phyloP scores from a whole-genome alignment of 1,140 invertebrate genomes.

The Platorchestia sp. region DNA sequence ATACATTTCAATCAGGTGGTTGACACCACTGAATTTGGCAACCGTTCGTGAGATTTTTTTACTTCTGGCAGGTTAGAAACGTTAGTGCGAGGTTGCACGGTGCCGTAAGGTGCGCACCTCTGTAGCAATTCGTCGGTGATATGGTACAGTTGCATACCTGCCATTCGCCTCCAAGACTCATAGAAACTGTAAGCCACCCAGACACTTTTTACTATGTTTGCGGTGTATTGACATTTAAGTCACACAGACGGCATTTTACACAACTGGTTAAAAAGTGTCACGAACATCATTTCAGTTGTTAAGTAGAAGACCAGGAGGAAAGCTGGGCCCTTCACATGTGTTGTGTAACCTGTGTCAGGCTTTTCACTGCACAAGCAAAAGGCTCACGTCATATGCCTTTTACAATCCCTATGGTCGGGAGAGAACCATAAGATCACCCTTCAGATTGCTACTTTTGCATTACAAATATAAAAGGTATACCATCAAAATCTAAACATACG shows the following conservation, averaged over 20 bases:
- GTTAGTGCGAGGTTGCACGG: background rate
- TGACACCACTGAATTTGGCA: background rate
- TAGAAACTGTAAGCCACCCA: conserved; percentile 40
- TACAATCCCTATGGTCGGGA: too few relatives aligned
- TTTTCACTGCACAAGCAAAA: too few relatives aligned
- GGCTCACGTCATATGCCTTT: too few relatives aligned
- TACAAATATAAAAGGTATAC: too few relatives aligned
- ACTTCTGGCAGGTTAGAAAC: background rate
- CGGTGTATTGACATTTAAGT: conserved; percentile 35
- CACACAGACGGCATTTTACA: conserved; percentile 3
- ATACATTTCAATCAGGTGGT: conserved; percentile 9
- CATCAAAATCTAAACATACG: too few relatives aligned
- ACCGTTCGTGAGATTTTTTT: background rate
- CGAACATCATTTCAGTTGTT: background rate
- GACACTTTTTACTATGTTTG: background rate
- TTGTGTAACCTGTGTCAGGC: too few relatives aligned
- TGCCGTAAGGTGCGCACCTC: background rate
- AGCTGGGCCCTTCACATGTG: too few relatives aligned
- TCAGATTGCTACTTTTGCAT: too few relatives aligned
- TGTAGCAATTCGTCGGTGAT: background rate
- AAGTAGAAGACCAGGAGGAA: too few relatives aligned
- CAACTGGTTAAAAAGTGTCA: background rate
- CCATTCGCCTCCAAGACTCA: background rate
- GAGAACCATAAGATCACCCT: too few relatives aligned
- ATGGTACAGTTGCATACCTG: background rate